These are phyloP conservation scores for Bombus turneri DNA, from an alignment of 1,140 invertebrate genomes.

Conservation along the genomic window DNA sequence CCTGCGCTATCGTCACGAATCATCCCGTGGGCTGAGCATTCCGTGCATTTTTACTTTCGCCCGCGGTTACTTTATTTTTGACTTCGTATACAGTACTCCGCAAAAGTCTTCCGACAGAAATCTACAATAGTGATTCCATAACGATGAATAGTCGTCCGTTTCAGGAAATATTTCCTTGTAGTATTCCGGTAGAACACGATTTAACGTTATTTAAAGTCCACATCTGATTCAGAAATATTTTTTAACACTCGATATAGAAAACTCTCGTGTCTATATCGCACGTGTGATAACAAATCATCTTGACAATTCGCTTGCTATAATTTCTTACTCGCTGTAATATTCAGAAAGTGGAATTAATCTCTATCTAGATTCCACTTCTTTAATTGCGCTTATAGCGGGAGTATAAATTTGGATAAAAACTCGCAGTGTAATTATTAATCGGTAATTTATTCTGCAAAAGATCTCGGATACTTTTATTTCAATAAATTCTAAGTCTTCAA, in stretches of 20 bases:
- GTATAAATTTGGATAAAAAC: neutral
- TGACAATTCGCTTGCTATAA: too few relatives aligned
- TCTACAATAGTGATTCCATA: neutral
- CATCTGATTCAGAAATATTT: neutral
- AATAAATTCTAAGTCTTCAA: too few relatives aligned
- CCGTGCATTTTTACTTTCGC: neutral
- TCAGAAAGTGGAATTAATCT: too few relatives aligned
- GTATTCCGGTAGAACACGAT: neutral
- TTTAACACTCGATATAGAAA: neutral
- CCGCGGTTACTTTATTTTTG: neutral
- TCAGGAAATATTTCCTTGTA: neutral
- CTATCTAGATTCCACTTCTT: too few relatives aligned
- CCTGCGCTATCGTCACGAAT: slow-evolving; percentile 2
- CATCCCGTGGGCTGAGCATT: neutral
- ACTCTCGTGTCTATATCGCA: neutral
- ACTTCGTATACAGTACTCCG: neutral
- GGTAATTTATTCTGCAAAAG: too few relatives aligned
- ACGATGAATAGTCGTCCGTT: neutral
- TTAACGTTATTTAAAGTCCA: too few relatives aligned
- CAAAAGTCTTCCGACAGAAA: neutral
- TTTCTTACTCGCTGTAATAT: too few relatives aligned
- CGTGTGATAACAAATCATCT: too few relatives aligned
- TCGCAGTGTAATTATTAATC: too few relatives aligned
- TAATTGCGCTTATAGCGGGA: neutral
- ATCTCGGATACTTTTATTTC: too few relatives aligned